Evolutionary conservation across 2,113 vertebrate genomes (phyloP), one percentile per base, ranked within the genome.

Genomic region (Anolis sagrei): DNA sequence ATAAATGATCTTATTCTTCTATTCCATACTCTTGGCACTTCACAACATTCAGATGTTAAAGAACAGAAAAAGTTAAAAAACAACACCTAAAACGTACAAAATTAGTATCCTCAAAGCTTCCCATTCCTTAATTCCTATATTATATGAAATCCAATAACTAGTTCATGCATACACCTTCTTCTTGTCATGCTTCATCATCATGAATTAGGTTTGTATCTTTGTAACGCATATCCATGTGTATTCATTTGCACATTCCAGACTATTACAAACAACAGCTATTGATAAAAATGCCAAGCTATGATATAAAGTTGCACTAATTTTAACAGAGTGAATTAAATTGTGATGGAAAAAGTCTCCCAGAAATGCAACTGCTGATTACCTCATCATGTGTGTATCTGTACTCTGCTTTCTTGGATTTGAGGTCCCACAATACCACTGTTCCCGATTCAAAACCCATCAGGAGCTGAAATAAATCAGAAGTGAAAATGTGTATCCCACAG

Each of bases 321-420:
- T 61, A 21, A 83, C 23, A 23, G 2, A 54, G 5, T 14, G 32
- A 79, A 54, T 32, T n/a, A 79, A 44, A 76, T 36, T 74, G 66
- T 76, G 3, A 80, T 27, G 54, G n/a, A 75, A 79, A 79, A 72
- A 14, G 79, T 75, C n/a, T 34, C 23, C 39, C 29, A 76, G 9
- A 69, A 78, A 62, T 61, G 36, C 25, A 54, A 54, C 34, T 83
- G 86, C 79, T 23, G 79, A 83, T 96, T 97, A 99, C 99, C 98
- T 99, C 99, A 91, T 99, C 98, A 73, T 99, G 98, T 64, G 97
- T 98, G 90, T 99, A 99, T 97, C 98, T 98, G 95, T 98, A 99
- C 95, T 99, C 99, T 0, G 98, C 99, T 92, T 99, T 99, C 97
- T 99, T 99, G 93, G 97, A 99, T 95, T 99, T 99, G 93, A 99